These are phyloP conservation scores for Anodontia alba DNA, from an alignment of 2,888 invertebrate genomes.

Conservation along the genomic window DNA sequence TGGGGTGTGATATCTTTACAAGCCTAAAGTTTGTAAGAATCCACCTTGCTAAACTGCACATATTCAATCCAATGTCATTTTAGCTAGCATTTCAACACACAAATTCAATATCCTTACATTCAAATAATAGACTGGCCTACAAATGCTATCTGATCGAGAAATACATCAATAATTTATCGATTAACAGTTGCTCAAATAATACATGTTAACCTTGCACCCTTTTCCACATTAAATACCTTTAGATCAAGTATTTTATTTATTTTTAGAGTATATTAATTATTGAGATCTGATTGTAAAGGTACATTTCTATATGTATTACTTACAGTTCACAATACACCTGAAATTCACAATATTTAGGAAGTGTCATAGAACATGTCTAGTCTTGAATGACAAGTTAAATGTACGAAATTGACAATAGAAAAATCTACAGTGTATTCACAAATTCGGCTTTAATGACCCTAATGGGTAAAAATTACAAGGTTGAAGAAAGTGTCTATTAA, in stretches of 20 bases:
- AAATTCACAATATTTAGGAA: neutral
- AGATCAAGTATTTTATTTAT: constrained; percentile 7
- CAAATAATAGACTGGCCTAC: neutral
- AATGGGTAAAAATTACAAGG: neutral
- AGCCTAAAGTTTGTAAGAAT: too few species aligned
- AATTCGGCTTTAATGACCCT: neutral
- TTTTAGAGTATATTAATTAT: constrained; percentile 1
- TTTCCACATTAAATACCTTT: neutral
- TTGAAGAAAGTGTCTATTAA: too few species aligned
- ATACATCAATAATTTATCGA: constrained; percentile 12
- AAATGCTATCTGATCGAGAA: constrained; percentile 7
- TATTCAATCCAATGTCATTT: neutral
- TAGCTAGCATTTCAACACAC: neutral
- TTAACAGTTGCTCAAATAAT: neutral
- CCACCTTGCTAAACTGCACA: neutral
- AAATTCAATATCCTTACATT: neutral
- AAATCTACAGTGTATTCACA: neutral
- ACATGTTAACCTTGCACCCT: neutral
- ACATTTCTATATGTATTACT: neutral
- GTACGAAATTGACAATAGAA: neutral
- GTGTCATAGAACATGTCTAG: neutral
- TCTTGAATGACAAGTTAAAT: neutral
- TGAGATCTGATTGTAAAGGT: neutral
- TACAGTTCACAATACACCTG: neutral
- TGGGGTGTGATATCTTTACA: too few species aligned